phyloP scores from a whole-genome alignment of 2,888 invertebrate species.

The Trypoxylon attenuatum region DNA sequence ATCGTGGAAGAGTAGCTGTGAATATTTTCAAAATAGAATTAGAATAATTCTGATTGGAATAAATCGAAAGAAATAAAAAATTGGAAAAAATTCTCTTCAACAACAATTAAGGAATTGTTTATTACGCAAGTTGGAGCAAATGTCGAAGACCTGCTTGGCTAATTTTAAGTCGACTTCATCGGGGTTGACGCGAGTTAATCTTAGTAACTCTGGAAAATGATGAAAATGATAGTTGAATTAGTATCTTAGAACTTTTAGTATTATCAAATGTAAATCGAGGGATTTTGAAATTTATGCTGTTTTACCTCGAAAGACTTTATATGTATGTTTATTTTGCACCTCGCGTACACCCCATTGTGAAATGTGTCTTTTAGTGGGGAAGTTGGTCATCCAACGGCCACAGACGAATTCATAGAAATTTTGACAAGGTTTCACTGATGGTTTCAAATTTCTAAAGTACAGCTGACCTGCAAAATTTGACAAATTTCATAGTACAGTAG shows the following conservation, averaged over 20 bases:
- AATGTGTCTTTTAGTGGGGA: neutral
- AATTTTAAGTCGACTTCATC: neutral
- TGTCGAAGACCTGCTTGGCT: neutral
- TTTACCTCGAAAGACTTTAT: neutral
- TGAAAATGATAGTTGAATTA: no score
- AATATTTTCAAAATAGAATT: no score
- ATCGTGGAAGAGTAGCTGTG: no score
- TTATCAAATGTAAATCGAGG: no score
- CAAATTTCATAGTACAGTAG: no score
- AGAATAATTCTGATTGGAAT: no score
- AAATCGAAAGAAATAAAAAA: no score
- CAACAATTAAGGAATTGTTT: no score
- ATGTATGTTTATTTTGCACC: neutral
- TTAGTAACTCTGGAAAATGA: neutral
- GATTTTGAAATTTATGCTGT: neutral
- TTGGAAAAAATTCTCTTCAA: no score
- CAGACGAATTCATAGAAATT: neutral
- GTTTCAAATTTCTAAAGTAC: neutral
- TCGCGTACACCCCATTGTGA: neutral
- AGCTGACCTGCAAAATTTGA: no score
- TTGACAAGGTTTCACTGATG: neutral
- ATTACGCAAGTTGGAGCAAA: neutral
- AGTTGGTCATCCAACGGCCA: neutral
- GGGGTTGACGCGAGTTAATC: neutral
- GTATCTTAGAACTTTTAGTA: no score